These are phyloP conservation scores for Sebastes trivittatus DNA, from an alignment of 2,797 vertebrate genomes.

Conservation along the genomic window DNA sequence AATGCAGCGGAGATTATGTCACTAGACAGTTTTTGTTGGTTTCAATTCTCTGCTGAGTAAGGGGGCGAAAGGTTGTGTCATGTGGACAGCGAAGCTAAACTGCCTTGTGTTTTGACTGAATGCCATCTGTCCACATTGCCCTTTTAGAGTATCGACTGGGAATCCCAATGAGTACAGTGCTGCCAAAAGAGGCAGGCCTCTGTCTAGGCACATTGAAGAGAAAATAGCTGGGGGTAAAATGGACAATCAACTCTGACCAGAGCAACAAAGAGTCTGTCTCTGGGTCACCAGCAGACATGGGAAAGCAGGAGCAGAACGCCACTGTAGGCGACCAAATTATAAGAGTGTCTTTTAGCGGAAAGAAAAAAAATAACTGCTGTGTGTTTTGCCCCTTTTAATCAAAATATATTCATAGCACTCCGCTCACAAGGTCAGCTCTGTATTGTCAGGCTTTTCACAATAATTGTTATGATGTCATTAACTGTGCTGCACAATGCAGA, in stretches of 20 bases:
- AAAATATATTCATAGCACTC: slow-evolving; percentile 40
- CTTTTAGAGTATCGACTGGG: slow-evolving; percentile 68
- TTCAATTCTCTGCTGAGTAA: slow-evolving; percentile 50
- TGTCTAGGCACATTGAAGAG: slow-evolving; percentile 37
- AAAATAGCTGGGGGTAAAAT: slow-evolving; percentile 47
- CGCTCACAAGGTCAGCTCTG: slow-evolving; percentile 39
- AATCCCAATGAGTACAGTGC: slow-evolving; percentile 61
- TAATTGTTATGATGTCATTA: slow-evolving; percentile 38
- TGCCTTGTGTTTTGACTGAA: slow-evolving; percentile 62
- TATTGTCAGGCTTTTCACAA: slow-evolving; percentile 32
- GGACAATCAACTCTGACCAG: slow-evolving; percentile 38
- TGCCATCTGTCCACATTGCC: slow-evolving; percentile 67
- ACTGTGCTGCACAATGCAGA: neutral
- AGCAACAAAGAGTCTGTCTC: slow-evolving; percentile 2
- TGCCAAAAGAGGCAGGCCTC: slow-evolving; percentile 32
- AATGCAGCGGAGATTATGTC: slow-evolving; percentile 19
- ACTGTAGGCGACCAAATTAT: neutral
- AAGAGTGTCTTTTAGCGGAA: neutral
- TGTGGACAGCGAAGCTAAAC: slow-evolving; percentile 50
- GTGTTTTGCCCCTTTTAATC: slow-evolving; percentile 20
- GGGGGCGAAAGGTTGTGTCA: slow-evolving; percentile 51
- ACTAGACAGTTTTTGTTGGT: slow-evolving; percentile 38
- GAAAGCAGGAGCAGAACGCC: neutral
- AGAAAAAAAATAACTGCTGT: neutral
- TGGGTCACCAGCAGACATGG: slow-evolving; percentile 17